These are phyloP conservation scores for Ectropis crepuscularia DNA, from an alignment of 2,888 invertebrate genomes.

Conservation along the genomic window DNA sequence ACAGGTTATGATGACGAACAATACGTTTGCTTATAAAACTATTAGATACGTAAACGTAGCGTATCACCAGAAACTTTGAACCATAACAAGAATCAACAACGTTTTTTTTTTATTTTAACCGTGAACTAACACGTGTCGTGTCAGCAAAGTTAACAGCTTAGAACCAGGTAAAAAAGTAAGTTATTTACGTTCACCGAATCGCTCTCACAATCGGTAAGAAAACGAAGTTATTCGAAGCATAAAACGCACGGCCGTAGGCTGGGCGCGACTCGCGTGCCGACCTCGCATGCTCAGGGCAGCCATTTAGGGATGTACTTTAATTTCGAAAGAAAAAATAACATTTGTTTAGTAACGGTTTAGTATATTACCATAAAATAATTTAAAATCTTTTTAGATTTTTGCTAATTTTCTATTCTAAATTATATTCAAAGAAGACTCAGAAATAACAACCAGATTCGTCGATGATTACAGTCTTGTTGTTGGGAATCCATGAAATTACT, in stretches of 20 bases:
- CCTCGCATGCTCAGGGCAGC: slow-evolving; percentile 56
- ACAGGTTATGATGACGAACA: too few relatives aligned
- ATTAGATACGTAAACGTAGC: too few relatives aligned
- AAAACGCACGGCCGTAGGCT: slow-evolving; percentile 44
- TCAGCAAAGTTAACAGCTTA: not conserved
- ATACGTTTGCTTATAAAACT: too few relatives aligned
- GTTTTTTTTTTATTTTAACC: not conserved
- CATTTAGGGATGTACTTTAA: slow-evolving; percentile 15
- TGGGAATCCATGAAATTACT: too few relatives aligned
- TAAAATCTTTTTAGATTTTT: too few relatives aligned
- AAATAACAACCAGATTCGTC: too few relatives aligned
- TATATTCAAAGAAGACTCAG: too few relatives aligned
- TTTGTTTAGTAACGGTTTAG: not conserved
- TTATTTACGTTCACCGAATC: slow-evolving; percentile 21
- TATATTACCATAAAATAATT: too few relatives aligned
- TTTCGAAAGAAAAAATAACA: not conserved
- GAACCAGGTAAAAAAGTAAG: not conserved
- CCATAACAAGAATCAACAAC: not conserved
- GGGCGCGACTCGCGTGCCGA: slow-evolving; percentile 68
- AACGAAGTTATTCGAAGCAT: slow-evolving; percentile 57
- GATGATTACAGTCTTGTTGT: too few relatives aligned
- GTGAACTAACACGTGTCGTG: not conserved
- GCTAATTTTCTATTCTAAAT: too few relatives aligned
- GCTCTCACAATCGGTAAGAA: slow-evolving; percentile 40
- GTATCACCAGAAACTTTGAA: too few relatives aligned